A percentile compares a stretch with the other conserved stretches of the same genome.
phyloP scores from a whole-genome alignment of 2,888 invertebrate genomes.

The Xestobium rufovillosum region DNA sequence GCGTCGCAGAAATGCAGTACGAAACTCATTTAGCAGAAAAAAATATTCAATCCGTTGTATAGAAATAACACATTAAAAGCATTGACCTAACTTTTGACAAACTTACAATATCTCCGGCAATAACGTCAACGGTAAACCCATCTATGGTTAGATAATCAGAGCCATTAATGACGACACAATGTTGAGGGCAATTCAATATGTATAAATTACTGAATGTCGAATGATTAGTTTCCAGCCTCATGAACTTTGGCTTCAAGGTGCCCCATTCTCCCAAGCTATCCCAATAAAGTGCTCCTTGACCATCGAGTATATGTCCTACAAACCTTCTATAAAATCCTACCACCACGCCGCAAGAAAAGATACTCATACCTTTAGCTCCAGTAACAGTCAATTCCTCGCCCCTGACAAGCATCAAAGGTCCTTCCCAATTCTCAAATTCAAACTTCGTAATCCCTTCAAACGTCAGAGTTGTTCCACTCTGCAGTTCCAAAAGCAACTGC shows the following conservation, averaged over 20 bases:
- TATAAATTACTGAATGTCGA: constrained; percentile 21
- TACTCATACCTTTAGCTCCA: constrained; percentile 18
- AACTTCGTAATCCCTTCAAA: constrained; percentile 15
- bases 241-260: constrained; percentile 23
- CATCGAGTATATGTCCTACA: constrained; percentile 5
- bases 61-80: no score
- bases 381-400: constrained; percentile 13
- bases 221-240: constrained; percentile 20
- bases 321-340: no score
- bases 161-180: constrained; percentile 22
- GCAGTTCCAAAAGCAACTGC: constrained; percentile 11
- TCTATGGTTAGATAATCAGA: constrained; percentile 18
- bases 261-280: constrained; percentile 18
- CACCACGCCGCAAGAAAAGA: no score
- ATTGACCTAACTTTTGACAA: no score
- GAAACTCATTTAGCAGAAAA: no score
- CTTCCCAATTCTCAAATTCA: constrained; percentile 15
- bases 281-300: constrained; percentile 8
- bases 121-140: constrained; percentile 18
- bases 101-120: constrained; percentile 20
- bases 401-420: constrained; percentile 14
- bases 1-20: no score
- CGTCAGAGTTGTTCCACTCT: constrained; percentile 10
- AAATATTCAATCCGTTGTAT: no score
- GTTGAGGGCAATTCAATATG: constrained; percentile 21